phyloP scores from a whole-genome alignment of 53 echinoderm and acorn worm species.

The Arbacia lixula region DNA sequence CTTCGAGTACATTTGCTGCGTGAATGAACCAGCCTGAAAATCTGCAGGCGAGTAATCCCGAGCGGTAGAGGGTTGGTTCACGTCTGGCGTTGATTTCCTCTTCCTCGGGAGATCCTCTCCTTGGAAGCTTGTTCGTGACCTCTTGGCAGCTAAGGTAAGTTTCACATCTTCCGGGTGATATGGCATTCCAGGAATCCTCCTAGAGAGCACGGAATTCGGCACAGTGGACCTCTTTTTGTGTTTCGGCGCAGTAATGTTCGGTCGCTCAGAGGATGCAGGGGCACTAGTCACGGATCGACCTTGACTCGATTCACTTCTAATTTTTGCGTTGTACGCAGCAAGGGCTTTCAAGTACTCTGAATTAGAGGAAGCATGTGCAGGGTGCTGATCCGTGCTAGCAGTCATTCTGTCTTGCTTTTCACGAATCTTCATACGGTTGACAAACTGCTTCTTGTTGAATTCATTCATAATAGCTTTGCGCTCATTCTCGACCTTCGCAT shows the following conservation, averaged over 20 bases:
- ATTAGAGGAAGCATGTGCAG: not conserved
- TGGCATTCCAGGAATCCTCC: too few relatives aligned
- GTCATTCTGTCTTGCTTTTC: not conserved
- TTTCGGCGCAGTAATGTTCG: too few relatives aligned
- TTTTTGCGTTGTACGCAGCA: constrained; percentile 27
- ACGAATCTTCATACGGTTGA: not conserved
- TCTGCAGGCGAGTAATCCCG: not conserved
- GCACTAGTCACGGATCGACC: not conserved
- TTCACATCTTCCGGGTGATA: too few relatives aligned
- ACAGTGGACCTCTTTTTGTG: too few relatives aligned
- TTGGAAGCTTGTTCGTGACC: not conserved
- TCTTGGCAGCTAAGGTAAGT: not conserved
- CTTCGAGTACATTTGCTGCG: constrained; percentile 11
- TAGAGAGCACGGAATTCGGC: too few relatives aligned
- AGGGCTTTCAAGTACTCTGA: constrained; percentile 14
- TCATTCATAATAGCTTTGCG: constrained; percentile 18
- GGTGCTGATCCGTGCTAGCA: not conserved
- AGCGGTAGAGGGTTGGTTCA: too few relatives aligned
- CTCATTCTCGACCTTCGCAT: constrained; percentile 17
- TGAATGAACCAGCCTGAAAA: not conserved
- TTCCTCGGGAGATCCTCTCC: constrained; percentile 4
- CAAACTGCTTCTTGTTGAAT: constrained; percentile 8
- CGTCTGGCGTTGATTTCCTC: not conserved
- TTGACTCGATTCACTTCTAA: not conserved
- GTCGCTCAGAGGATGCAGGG: too few relatives aligned